phyloP scores from a whole-genome alignment of 2,797 vertebrate genomes.

The Darevskia nairensis region DNA sequence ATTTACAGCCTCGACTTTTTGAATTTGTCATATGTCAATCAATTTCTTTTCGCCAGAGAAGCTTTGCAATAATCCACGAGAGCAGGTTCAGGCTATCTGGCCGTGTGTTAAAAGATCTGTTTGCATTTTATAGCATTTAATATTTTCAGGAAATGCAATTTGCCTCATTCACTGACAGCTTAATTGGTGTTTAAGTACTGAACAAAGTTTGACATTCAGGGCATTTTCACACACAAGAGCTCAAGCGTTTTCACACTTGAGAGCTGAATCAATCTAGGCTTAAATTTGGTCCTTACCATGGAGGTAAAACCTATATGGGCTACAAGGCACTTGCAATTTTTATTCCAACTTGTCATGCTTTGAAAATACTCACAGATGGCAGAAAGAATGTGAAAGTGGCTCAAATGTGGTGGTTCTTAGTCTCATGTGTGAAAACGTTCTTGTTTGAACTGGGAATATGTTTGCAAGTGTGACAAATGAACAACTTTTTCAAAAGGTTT shows the following conservation, averaged over 20 bases:
- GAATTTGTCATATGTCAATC: slow-evolving; percentile 57
- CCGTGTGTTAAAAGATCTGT: slow-evolving; percentile 37
- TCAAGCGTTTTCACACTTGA: background rate
- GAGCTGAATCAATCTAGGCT: background rate
- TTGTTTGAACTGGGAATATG: background rate
- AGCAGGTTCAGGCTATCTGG: slow-evolving; percentile 43
- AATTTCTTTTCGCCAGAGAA: slow-evolving; percentile 59
- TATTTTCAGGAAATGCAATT: background rate
- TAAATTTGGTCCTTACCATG: background rate
- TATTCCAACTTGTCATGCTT: background rate
- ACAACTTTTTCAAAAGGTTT: background rate
- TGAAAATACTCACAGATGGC: background rate
- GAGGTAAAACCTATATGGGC: background rate
- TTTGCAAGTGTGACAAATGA: slow-evolving; percentile 1
- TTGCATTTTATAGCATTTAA: background rate
- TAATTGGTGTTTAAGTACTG: slow-evolving; percentile 24
- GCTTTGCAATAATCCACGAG: slow-evolving; percentile 19
- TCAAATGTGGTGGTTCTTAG: background rate
- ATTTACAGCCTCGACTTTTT: slow-evolving; percentile 53
- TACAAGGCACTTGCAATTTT: background rate
- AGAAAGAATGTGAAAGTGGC: background rate
- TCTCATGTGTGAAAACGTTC: background rate
- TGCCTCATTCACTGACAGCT: slow-evolving; percentile 2
- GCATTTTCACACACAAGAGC: background rate
- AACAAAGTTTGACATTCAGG: slow-evolving; percentile 20